Conservation (phyloP, 2,113 vertebrate genomes). For the Osmerus mordax region DNA sequence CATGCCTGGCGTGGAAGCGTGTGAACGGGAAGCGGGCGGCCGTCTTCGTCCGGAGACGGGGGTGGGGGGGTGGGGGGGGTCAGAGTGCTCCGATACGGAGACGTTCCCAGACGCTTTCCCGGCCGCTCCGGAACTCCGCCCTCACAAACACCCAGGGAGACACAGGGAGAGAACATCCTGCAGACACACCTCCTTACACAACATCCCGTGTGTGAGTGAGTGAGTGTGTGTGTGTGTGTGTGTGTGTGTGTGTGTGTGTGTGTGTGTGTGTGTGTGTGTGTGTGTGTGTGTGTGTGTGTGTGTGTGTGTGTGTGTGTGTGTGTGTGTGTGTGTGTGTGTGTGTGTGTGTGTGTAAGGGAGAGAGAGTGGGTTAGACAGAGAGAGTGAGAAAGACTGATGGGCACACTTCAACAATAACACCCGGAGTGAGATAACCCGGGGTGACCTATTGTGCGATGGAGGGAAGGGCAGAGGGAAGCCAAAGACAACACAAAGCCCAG, state of each 20-base stretch:
- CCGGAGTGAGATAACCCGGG: conserved; percentile 51
- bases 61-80: conserved; percentile 36
- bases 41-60: conserved; percentile 44
- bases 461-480: conserved; percentile 28
- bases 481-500: conserved; percentile 7
- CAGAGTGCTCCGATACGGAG: conserved; percentile 52
- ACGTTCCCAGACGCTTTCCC: conserved; percentile 42
- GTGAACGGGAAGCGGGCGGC: conserved; percentile 63
- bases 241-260: conserved; percentile 27
- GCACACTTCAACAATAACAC: conserved; percentile 33
- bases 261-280: no score
- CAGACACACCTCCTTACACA: conserved; percentile 42
- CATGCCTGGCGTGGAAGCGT: conserved; percentile 42
- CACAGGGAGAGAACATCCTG: conserved; percentile 51
- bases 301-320: not conserved
- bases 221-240: conserved; percentile 13
- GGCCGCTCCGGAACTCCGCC: conserved; percentile 56
- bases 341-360: not conserved
- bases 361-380: no score
- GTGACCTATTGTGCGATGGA: conserved; percentile 54
- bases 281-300: not conserved
- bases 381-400: conserved; percentile 28
- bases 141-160: conserved; percentile 5
- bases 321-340: not conserved
- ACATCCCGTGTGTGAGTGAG: conserved; percentile 10